Base-by-base conservation (phyloP, 2,888 invertebrate species). In the Aethes cnicana region DNA sequence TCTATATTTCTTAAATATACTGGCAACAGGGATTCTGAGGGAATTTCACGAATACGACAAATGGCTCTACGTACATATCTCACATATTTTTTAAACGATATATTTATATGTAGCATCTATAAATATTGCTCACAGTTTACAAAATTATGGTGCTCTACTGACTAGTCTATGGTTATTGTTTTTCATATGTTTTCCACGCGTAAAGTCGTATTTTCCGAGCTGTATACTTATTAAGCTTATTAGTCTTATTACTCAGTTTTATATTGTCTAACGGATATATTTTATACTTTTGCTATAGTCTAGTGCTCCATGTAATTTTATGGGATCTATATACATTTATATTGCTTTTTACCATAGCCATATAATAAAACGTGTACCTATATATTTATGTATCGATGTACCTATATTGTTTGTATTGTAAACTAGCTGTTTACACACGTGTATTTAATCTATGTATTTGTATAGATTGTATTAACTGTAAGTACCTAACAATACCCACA, bases 1-100 rank as follows among this genome's bases (percentile, higher is more conserved):
- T 81, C 81, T 73, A 81, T 85, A 85, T 84, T 75, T 60, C 53
- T 23, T 62, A 58, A 64, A 83, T 85, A 85, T 85, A 81, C 82
- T 81, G 83, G 81, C 67, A 55, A 68, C 64, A 79, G 77, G 65
- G 79, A 68, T 58, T 28, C 59, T 60, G 58, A 61, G 49, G 59
- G 58, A 8, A 49, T 36, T 43, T 36, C 16, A 28, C 16, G 14
- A 25, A n/a, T 7, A 33, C 4, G 14, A 26, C 16, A 49, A 12
- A 23, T 32, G 17, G n/a, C 9, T 11, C 18, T 37, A 23, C 9
- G 23, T 44, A 58, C 57, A 54, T 60, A 61, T 54, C 43, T 32
- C 16, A 14, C 33, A 7, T 54, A 49, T 17, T 47, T 47, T 37
- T 9, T 47, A 28, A 23, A 23, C 39, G n/a, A n/a, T n/a, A 52